phyloP scores from a whole-genome alignment of 1,140 invertebrate species.

The Pseudobourletiella spinata region DNA sequence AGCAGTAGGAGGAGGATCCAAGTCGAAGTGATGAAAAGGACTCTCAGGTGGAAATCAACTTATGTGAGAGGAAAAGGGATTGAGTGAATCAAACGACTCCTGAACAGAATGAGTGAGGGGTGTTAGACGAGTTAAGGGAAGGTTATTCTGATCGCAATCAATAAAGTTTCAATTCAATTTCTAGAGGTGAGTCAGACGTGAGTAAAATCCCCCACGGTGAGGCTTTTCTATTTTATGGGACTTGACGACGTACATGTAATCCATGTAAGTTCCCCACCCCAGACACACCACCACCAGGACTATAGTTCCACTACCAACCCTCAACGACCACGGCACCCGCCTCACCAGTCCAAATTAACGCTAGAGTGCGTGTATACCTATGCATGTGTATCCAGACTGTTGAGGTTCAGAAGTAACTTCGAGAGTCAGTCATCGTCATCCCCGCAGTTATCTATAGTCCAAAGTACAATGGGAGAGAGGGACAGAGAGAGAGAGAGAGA shows the following conservation, averaged over 20 bases:
- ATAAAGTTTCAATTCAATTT: slow-evolving; percentile 10
- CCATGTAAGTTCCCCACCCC: background rate
- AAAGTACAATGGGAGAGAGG: no score
- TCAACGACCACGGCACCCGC: no score
- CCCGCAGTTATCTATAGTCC: no score
- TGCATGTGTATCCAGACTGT: no score
- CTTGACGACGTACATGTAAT: background rate
- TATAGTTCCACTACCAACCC: no score
- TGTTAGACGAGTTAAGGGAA: background rate
- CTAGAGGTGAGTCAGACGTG: slow-evolving; percentile 8
- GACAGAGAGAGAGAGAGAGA: background rate
- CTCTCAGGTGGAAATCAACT: background rate
- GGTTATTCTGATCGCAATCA: slow-evolving; percentile 8
- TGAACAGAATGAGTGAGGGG: background rate
- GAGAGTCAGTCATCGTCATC: no score
- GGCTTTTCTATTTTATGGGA: slow-evolving; percentile 1
- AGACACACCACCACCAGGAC: background rate
- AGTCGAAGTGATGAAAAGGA: no score
- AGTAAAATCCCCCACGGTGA: slow-evolving; percentile 2
- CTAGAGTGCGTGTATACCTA: no score
- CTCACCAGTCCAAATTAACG: no score
- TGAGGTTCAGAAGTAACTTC: no score
- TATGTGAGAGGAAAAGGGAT: background rate
- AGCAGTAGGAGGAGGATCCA: no score
- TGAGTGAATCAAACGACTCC: slow-evolving; percentile 7